phyloP scores from a whole-genome alignment of 2,888 invertebrate genomes.

The Diaphora mendica region DNA sequence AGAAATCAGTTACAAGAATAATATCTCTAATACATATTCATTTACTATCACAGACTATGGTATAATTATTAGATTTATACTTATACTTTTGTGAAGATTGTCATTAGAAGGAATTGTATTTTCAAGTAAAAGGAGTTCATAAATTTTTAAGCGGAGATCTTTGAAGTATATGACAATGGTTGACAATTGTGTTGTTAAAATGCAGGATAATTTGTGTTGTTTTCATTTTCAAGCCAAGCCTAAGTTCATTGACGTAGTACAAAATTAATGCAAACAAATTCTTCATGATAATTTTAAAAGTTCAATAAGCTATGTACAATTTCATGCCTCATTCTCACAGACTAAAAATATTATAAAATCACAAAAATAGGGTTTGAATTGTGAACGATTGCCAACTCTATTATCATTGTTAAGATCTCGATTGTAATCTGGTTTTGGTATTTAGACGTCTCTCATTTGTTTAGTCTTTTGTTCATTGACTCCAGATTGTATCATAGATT shows the following conservation, averaged over 20 bases:
- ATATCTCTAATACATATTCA: constrained; percentile 10
- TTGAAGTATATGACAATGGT: too few relatives aligned
- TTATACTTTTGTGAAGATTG: too few relatives aligned
- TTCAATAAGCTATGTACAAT: background rate
- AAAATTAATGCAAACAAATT: background rate
- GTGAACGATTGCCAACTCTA: constrained; percentile 2
- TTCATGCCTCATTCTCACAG: background rate
- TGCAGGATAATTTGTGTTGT: too few relatives aligned
- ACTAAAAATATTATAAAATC: constrained; percentile 6
- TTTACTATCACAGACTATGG: background rate
- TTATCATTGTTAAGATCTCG: background rate
- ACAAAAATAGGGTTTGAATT: constrained; percentile 3
- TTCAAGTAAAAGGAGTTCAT: too few relatives aligned
- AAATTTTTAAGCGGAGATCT: too few relatives aligned
- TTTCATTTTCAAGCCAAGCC: background rate
- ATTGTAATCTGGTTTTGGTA: constrained; percentile 7
- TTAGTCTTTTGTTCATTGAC: constrained; percentile 10
- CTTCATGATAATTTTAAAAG: constrained; percentile 1
- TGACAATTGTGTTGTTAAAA: too few relatives aligned
- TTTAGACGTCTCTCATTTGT: constrained; percentile 7
- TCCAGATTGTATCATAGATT: background rate
- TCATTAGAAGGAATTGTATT: too few relatives aligned
- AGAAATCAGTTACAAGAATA: background rate
- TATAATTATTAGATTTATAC: background rate
- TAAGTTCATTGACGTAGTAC: background rate